These are phyloP conservation scores for Trematomus bernacchii DNA, from an alignment of 2,797 vertebrate genomes.

Conservation along the genomic window DNA sequence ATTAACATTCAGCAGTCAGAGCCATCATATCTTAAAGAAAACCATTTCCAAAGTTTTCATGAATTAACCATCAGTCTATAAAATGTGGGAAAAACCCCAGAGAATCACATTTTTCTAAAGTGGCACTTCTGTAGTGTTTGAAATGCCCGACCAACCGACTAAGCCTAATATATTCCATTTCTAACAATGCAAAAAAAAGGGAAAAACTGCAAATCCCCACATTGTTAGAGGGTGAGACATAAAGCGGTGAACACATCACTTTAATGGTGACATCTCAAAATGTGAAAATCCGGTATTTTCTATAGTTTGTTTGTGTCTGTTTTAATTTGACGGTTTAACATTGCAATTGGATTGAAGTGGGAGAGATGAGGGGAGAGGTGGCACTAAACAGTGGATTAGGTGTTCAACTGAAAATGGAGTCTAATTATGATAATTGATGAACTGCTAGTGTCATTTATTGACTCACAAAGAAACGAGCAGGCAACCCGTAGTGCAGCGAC, in stretches of 20 bases:
- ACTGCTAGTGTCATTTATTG: conserved; percentile 14
- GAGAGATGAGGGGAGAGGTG: conserved; percentile 15
- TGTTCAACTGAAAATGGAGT: background rate
- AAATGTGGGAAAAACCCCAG: background rate
- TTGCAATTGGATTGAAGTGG: conserved; percentile 4
- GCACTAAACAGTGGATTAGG: background rate
- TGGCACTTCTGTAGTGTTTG: background rate
- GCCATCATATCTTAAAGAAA: too few species aligned
- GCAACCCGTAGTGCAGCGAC: background rate
- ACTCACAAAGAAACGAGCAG: background rate
- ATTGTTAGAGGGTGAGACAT: background rate
- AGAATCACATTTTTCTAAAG: background rate
- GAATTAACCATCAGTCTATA: background rate
- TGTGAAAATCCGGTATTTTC: too few species aligned
- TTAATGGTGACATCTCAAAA: too few species aligned
- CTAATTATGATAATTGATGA: conserved; percentile 27
- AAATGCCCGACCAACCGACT: background rate
- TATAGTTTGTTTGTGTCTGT: background rate
- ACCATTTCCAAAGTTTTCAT: too few species aligned
- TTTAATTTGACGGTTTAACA: too few species aligned
- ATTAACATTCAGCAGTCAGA: too few species aligned
- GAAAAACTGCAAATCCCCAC: too few species aligned
- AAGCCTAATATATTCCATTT: background rate
- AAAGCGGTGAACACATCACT: too few species aligned
- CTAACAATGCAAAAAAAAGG: background rate